phyloP scores from a whole-genome alignment of 2,888 invertebrate genomes.

The Uropetala carovei region DNA sequence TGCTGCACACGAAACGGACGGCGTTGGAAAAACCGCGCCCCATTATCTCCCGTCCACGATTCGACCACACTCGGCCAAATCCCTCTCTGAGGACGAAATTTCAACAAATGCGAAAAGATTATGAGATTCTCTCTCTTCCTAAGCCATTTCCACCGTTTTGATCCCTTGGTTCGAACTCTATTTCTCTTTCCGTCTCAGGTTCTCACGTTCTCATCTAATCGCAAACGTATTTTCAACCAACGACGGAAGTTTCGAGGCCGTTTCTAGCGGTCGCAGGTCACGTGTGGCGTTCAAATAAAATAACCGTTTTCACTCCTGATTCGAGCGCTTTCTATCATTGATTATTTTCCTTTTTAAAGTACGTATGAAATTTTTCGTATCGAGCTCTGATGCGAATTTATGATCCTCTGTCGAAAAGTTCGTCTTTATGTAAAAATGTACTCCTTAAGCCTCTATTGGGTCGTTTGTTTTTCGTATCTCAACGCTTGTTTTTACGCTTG shows the following conservation, averaged over 20 bases:
- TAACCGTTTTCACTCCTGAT: no score
- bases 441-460: no score
- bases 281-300: neutral
- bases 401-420: no score
- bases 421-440: no score
- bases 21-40: neutral
- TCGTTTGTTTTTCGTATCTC: no score
- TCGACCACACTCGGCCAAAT: neutral
- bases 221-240: neutral
- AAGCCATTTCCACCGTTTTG: neutral
- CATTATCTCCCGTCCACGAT: neutral
- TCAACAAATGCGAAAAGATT: slow-evolving; percentile 25
- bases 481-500: no score
- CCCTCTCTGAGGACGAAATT: neutral
- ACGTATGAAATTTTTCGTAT: no score
- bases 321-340: no score
- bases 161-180: neutral
- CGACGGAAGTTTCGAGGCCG: neutral
- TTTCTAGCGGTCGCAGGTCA: neutral
- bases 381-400: no score
- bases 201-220: neutral
- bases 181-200: slow-evolving; percentile 9
- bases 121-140: neutral
- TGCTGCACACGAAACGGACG: neutral
- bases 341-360: no score